Base-by-base conservation (phyloP, 2,888 invertebrate species). In the Cephalotes varians region DNA sequence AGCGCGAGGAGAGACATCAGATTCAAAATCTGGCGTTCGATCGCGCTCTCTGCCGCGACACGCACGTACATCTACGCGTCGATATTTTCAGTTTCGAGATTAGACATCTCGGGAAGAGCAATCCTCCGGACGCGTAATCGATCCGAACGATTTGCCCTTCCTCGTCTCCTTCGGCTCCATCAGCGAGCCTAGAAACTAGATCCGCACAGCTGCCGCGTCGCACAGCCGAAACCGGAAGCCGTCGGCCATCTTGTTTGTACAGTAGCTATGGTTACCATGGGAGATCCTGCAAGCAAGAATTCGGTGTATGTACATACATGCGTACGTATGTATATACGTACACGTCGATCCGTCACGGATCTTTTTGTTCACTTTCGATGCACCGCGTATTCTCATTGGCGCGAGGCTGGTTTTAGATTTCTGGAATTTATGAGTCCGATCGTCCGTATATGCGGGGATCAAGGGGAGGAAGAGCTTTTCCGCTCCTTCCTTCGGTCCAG, bases 241-340 rank as follows among this genome's bases (percentile, higher is more conserved):
- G 91, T 85, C 94, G 91, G 93, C 94, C 94, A 94, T 94, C 91
- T 94, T 94, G 94, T 94, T 94, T 94, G 94, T 93, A 94, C 94
- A 94, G 94, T 94, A 94, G 93, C 93, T 90, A 94, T 93, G 91
- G 93, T 90, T 92, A 93, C 94, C 91, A 91, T 91, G 92, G 90
- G 91, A 93, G 93, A 93, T 93, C 91, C 92, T 93, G 76, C 80
- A 72, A 62, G 47, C 76, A 47, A 81, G 74, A 85, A 84, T 76
- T 21, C 51, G 62, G 37, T 34, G 71, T 64, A 47, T 83, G 73
- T 44, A 58, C 64, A 58, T 83, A 56, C 72, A 81, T 83, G 83
- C 85, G 81, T 84, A 83, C 77, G 69, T 44, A n/a, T 69, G 67
- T 81, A 58, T 65, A 81, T 81, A 83, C 84, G 82, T 84, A 82